Evolutionary conservation across 2,113 vertebrate species (phyloP).

Genomic region (Apus apus): DNA sequence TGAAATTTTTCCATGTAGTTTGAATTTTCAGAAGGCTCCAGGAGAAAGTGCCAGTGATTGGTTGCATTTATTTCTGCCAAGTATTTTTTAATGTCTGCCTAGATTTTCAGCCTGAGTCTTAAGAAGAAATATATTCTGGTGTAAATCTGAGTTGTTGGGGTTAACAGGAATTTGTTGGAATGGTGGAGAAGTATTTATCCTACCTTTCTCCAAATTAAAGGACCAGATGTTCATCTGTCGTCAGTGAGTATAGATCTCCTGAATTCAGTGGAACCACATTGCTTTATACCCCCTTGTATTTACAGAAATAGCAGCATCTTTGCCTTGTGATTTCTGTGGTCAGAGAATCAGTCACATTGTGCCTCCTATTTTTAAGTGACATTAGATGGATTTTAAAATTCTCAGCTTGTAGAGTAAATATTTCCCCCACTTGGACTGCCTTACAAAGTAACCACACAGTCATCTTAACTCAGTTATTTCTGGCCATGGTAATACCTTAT

Average conservation of each 20-base stretch:
- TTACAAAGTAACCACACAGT: neutral
- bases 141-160: neutral
- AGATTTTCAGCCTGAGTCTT: neutral
- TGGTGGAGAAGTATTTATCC: neutral
- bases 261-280: neutral
- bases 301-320: conserved; percentile 1
- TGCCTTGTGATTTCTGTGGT: neutral
- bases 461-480: neutral
- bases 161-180: neutral
- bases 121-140: neutral
- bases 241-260: neutral
- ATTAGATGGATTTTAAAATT: conserved; percentile 26
- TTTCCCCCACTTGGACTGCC: conserved; percentile 8
- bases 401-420: conserved; percentile 22
- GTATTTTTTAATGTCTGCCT: neutral
- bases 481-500: conserved; percentile 1
- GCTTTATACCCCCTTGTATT: neutral
- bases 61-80: neutral
- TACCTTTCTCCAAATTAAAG: neutral
- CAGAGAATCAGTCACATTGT: neutral
- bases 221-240: neutral
- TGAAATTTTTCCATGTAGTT: neutral
- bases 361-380: conserved; percentile 39
- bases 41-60: neutral
- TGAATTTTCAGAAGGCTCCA: neutral